These are phyloP conservation scores for Cygnus atratus DNA, from an alignment of 2,113 vertebrate genomes.

Conservation along the genomic window DNA sequence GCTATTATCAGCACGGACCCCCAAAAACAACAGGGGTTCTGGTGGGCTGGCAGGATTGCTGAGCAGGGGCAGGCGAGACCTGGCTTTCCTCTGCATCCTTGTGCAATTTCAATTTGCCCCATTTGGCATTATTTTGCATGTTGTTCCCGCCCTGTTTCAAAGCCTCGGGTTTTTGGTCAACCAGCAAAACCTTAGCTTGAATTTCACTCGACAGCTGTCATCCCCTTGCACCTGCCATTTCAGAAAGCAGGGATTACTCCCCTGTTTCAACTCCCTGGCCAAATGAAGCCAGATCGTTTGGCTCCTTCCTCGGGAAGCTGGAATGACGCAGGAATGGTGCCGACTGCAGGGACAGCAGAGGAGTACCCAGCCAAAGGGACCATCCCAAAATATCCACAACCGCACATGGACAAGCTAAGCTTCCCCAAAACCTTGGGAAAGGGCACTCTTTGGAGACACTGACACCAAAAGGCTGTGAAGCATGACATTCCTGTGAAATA, in stretches of 20 bases:
- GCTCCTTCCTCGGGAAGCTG: background rate
- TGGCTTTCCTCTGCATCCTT: rapidly evolving
- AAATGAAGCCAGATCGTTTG: background rate
- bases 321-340: background rate
- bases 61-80: background rate
- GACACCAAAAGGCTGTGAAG: background rate
- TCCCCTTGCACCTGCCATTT: background rate
- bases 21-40: background rate
- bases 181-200: background rate
- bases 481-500: background rate
- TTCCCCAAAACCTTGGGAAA: background rate
- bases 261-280: background rate
- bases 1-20: rapidly evolving
- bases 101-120: background rate
- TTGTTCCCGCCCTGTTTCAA: background rate
- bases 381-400: background rate
- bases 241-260: background rate
- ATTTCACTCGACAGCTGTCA: background rate
- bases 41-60: background rate
- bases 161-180: background rate
- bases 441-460: background rate
- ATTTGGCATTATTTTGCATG: background rate
- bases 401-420: background rate
- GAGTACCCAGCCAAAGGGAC: background rate
- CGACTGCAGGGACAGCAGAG: background rate